A percentile compares a stretch with the other conserved stretches of the same genome.
Conservation (phyloP, 2,888 invertebrate genomes). For the Blastobasis lacticolella region DNA sequence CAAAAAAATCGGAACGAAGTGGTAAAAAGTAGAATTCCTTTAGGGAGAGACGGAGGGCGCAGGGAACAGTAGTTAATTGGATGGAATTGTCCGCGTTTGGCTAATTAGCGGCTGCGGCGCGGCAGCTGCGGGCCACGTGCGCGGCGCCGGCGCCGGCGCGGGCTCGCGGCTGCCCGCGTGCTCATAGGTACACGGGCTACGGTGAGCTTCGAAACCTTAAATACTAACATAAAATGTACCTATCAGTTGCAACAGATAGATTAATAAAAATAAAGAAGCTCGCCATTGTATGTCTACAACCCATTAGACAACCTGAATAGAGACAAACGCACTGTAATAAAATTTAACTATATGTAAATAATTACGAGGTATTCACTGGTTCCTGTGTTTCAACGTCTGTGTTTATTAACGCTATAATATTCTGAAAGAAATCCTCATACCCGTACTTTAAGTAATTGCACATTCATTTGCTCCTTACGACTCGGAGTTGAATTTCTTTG, state of each 20-base stretch:
- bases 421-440: conserved; percentile 17
- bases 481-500: conserved; percentile 14
- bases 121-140: conserved; percentile 60
- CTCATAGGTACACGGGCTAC: too few relatives aligned
- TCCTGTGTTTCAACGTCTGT: too few relatives aligned
- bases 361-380: too few relatives aligned
- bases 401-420: conserved; percentile 7
- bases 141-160: conserved; percentile 4
- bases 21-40: conserved; percentile 14
- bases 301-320: too few relatives aligned
- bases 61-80: conserved; percentile 41
- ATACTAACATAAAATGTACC: too few relatives aligned
- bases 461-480: conserved; percentile 2
- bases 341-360: too few relatives aligned
- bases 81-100: conserved; percentile 54
- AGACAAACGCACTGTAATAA: too few relatives aligned
- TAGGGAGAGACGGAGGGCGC: conserved; percentile 15
- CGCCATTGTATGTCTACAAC: too few relatives aligned
- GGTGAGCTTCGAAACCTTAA: too few relatives aligned
- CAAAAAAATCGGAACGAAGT: background rate
- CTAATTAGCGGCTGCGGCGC: conserved; percentile 49
- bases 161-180: background rate
- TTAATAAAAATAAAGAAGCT: too few relatives aligned
- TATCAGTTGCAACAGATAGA: too few relatives aligned
- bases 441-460: conserved; percentile 2